Evolutionary conservation across 2,113 vertebrate species (phyloP).

Genomic region (Ahaetulla prasina): DNA sequence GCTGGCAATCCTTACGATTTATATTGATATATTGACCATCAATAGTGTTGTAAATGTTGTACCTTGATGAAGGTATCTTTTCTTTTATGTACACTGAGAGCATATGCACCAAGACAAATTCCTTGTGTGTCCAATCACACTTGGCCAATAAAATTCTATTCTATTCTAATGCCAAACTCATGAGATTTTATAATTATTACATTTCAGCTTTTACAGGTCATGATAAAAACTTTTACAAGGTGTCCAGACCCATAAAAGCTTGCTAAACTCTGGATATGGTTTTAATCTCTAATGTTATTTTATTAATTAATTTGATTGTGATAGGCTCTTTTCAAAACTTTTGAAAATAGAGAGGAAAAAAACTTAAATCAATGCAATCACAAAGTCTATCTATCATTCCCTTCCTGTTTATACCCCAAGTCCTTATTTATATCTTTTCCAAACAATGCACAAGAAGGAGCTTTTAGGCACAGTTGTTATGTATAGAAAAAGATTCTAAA

Average conservation of each 20-base stretch:
- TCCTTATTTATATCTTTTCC: not conserved
- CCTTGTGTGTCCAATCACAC: too few relatives aligned
- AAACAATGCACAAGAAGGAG: not conserved
- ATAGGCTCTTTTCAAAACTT: not conserved
- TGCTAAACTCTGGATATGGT: not conserved
- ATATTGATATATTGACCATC: too few relatives aligned
- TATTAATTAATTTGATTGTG: not conserved
- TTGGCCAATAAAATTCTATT: too few relatives aligned
- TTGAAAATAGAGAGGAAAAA: not conserved
- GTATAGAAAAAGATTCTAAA: not conserved
- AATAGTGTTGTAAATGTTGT: too few relatives aligned
- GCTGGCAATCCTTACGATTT: too few relatives aligned
- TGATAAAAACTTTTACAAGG: not conserved
- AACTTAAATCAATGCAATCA: not conserved
- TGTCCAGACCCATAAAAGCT: not conserved
- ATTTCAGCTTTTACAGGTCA: not conserved
- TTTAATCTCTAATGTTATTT: not conserved
- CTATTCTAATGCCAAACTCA: not conserved
- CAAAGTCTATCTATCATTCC: not conserved
- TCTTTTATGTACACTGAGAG: too few relatives aligned
- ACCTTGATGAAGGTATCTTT: too few relatives aligned
- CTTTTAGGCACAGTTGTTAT: not conserved
- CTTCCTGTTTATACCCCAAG: not conserved
- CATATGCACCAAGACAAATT: too few relatives aligned
- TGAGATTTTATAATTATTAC: not conserved